phyloP scores from a whole-genome alignment of 2,888 invertebrate genomes.

The Melanophora roralis region DNA sequence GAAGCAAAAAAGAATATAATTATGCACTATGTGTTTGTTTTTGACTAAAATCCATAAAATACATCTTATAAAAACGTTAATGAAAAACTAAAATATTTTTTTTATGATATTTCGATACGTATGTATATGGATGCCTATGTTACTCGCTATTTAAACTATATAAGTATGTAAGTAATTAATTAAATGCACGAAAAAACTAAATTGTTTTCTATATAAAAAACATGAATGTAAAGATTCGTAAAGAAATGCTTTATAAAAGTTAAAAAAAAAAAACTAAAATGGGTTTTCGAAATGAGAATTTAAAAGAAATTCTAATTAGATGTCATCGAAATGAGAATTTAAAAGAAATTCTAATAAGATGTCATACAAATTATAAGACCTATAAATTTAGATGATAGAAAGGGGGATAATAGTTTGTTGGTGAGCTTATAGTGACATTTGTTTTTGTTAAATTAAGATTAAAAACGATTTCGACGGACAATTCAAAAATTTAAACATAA shows the following conservation, averaged over 20 bases:
- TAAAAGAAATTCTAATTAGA: too few species aligned
- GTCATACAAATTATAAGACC: not conserved
- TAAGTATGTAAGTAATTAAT: conserved; percentile 35
- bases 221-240: conserved; percentile 12
- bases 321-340: not conserved
- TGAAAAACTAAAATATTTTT: too few species aligned
- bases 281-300: not conserved
- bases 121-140: not conserved
- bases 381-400: not conserved
- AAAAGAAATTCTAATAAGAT: too few species aligned
- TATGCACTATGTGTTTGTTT: too few species aligned
- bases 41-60: too few species aligned
- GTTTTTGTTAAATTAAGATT: too few species aligned
- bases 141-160: not conserved
- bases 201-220: conserved; percentile 2
- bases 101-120: too few species aligned
- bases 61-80: too few species aligned
- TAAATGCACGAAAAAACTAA: conserved; percentile 22
- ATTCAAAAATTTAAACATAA: too few species aligned
- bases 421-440: too few species aligned
- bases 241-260: conserved; percentile 12
- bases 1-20: not conserved
- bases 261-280: too few species aligned
- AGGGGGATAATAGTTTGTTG: not conserved
- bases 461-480: too few species aligned